Conservation (phyloP, 2,888 invertebrate species). For the Doris montereyensis region DNA sequence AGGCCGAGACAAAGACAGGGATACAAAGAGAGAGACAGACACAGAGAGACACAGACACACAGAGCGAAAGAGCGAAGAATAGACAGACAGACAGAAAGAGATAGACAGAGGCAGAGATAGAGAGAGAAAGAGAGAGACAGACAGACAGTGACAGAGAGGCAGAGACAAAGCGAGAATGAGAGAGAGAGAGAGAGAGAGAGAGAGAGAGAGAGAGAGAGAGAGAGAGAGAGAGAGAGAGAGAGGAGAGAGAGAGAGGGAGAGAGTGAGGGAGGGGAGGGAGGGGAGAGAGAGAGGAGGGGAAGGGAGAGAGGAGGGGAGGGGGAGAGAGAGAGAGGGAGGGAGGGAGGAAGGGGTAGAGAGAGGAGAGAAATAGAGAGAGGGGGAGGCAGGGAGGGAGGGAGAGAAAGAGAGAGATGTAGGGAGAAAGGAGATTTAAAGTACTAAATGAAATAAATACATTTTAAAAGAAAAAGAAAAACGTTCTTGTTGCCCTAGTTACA, state of each 20-base stretch:
- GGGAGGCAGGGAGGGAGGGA: too few species aligned
- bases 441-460: too few species aligned
- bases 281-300: background rate
- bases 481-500: too few species aligned
- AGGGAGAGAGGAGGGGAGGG: background rate
- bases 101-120: background rate
- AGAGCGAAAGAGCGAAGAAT: too few species aligned
- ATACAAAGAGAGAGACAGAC: too few species aligned
- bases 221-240: conserved; percentile 10
- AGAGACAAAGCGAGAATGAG: background rate
- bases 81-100: background rate
- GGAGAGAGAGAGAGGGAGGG: background rate
- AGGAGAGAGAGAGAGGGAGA: background rate
- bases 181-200: conserved; percentile 1
- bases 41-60: too few species aligned
- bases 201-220: background rate
- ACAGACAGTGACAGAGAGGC: background rate
- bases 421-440: too few species aligned
- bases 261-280: background rate
- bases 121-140: background rate
- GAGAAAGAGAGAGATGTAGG: too few species aligned
- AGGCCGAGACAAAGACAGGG: too few species aligned
- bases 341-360: too few species aligned
- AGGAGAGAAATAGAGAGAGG: too few species aligned
- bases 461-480: too few species aligned